Conservation (phyloP, 2,797 vertebrate species). For the Mico argentatus region DNA sequence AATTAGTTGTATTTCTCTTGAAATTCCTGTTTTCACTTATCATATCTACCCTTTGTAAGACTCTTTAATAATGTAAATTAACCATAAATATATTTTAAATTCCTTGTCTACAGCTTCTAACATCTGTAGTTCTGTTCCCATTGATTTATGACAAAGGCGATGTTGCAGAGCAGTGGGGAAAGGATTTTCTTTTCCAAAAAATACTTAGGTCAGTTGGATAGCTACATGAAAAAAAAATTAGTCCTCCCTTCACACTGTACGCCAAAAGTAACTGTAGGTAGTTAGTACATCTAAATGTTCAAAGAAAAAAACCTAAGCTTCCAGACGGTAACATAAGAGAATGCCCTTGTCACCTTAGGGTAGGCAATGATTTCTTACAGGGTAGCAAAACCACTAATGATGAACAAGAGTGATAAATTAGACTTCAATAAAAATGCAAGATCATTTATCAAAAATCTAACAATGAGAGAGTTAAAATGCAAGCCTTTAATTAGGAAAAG, state of each 20-base stretch:
- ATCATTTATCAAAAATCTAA: conserved; percentile 46
- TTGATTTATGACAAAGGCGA: not conserved
- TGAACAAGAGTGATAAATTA: not conserved
- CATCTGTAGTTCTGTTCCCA: not conserved
- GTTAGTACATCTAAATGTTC: not conserved
- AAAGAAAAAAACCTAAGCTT: not conserved
- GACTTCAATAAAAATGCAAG: not conserved
- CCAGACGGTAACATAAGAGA: not conserved
- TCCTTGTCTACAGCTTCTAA: not conserved
- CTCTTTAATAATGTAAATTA: not conserved
- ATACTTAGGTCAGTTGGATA: not conserved
- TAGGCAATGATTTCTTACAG: not conserved
- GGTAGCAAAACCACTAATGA: not conserved
- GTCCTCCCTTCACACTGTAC: not conserved
- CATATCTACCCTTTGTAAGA: not conserved
- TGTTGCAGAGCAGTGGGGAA: not conserved
- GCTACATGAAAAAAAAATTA: not conserved
- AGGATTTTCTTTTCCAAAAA: not conserved
- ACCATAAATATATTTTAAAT: not conserved
- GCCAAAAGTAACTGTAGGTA: not conserved
- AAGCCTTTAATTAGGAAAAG: not conserved
- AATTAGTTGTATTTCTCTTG: not conserved
- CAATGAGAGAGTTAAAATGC: conserved; percentile 20
- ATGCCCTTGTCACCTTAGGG: not conserved
- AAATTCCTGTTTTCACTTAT: not conserved